Conservation (phyloP, 1,140 invertebrate species). For the Microplitis demolitor region DNA sequence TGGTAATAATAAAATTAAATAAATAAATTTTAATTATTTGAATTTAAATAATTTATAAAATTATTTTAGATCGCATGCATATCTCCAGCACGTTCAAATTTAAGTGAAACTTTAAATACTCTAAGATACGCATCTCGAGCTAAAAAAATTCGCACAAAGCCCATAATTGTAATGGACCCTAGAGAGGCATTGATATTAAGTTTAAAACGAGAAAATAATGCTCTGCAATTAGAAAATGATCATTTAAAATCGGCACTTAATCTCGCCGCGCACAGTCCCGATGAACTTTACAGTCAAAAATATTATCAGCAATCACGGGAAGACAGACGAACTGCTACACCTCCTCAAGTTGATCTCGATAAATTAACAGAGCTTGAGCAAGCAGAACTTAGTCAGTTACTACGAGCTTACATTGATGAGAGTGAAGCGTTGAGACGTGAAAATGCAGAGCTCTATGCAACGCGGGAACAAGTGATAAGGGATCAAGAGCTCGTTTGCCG, state of each 20-base stretch:
- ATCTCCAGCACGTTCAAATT: slow-evolving; percentile 83
- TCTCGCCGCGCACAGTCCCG: slow-evolving; percentile 47
- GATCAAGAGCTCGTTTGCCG: slow-evolving; percentile 89
- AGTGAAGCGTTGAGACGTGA: slow-evolving; percentile 85
- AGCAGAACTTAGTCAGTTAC: slow-evolving; percentile 73
- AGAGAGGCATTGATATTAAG: slow-evolving; percentile 88
- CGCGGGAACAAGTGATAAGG: slow-evolving; percentile 77
- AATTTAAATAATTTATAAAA: slow-evolving; percentile 7
- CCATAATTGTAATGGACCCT: slow-evolving; percentile 93
- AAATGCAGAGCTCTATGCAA: slow-evolving; percentile 83
- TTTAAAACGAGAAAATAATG: slow-evolving; percentile 85
- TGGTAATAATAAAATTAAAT: slow-evolving; percentile 69
- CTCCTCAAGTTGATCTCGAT: slow-evolving; percentile 71
- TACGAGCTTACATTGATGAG: slow-evolving; percentile 80
- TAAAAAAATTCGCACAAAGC: slow-evolving; percentile 87
- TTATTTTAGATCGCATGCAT: slow-evolving; percentile 85
- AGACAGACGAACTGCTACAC: slow-evolving; percentile 50
- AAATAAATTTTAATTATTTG: background rate
- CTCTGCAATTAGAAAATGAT: slow-evolving; percentile 90
- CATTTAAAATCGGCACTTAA: slow-evolving; percentile 79
- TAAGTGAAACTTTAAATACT: slow-evolving; percentile 90
- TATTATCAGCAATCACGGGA: slow-evolving; percentile 36
- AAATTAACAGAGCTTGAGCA: slow-evolving; percentile 74
- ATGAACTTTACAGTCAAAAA: background rate
- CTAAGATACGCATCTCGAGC: slow-evolving; percentile 85